Conservation (phyloP, 2,113 vertebrate genomes). For the Toxostoma redivivum region DNA sequence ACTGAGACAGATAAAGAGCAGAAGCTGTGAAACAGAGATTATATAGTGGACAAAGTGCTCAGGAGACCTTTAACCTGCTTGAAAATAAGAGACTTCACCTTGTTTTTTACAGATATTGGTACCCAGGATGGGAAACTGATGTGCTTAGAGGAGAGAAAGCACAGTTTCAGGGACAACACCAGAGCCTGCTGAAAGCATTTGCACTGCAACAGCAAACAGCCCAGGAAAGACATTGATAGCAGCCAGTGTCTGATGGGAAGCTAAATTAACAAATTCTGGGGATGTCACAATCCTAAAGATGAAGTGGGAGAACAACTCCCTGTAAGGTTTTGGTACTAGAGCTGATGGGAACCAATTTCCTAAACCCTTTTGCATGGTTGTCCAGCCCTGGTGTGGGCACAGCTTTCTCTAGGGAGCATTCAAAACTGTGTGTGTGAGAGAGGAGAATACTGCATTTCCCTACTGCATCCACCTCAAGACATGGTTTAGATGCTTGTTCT, state of each 20-base stretch:
- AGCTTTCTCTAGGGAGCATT: neutral
- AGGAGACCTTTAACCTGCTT: neutral
- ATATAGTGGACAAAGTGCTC: neutral
- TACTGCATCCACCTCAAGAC: neutral
- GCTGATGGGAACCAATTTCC: neutral
- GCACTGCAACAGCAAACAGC: neutral
- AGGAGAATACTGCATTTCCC: neutral
- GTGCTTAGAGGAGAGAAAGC: neutral
- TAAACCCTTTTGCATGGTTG: neutral
- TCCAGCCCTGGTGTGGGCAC: neutral
- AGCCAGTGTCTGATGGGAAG: neutral
- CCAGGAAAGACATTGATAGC: neutral
- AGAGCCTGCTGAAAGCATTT: neutral
- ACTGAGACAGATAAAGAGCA: slow-evolving; percentile 1
- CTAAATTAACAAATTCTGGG: neutral
- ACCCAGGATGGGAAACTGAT: neutral
- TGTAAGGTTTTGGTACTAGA: neutral
- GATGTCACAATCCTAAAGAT: neutral
- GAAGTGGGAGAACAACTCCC: neutral
- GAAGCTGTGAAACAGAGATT: neutral
- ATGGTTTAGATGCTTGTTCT: neutral
- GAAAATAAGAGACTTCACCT: neutral
- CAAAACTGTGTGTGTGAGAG: neutral
- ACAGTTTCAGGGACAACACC: neutral
- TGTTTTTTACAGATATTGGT: neutral